phyloP scores from a whole-genome alignment of 2,797 vertebrate species.

The Oreochromis mossambicus region DNA sequence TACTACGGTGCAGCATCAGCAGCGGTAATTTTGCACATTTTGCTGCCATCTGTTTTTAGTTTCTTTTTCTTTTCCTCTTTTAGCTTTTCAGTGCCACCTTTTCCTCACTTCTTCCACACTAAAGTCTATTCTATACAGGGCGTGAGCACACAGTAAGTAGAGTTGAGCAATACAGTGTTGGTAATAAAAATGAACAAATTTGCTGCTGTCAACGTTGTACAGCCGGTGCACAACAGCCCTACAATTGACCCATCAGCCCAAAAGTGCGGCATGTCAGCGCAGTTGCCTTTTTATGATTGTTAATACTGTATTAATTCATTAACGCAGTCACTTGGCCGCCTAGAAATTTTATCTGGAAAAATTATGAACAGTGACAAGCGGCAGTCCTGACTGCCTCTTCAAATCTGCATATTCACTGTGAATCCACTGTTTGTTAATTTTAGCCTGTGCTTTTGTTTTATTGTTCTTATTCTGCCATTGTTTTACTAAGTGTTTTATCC shows the following conservation, averaged over 20 bases:
- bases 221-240: background rate
- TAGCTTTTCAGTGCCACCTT: background rate
- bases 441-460: no score
- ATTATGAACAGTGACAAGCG: background rate
- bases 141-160: no score
- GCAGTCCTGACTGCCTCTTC: background rate
- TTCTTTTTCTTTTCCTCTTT: background rate
- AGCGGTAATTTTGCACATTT: background rate
- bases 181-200: background rate
- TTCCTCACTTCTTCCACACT: background rate
- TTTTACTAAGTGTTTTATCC: no score
- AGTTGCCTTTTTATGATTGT: background rate
- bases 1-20: background rate
- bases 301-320: background rate
- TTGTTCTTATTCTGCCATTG: no score
- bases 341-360: background rate
- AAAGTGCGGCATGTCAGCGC: background rate
- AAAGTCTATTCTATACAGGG: background rate
- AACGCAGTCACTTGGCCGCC: background rate
- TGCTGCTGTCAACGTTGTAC: background rate
- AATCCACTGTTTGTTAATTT: no score
- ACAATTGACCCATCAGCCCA: background rate
- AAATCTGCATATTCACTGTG: no score
- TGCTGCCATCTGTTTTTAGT: background rate
- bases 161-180: background rate